phyloP scores from a whole-genome alignment of 2,797 vertebrate species.

The Gobionotothen gibberifrons region DNA sequence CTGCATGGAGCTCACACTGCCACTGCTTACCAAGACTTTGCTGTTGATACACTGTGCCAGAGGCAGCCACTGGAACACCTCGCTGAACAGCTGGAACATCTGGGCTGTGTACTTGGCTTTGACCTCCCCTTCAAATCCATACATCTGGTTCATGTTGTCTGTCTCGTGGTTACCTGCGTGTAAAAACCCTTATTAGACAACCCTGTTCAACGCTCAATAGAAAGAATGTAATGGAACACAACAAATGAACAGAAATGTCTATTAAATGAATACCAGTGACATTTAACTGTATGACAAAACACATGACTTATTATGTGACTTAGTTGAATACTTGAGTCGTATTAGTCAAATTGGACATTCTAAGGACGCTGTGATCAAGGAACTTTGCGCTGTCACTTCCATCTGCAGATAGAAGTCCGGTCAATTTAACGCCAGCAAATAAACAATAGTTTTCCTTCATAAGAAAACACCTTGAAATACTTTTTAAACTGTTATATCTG shows the following conservation, averaged over 20 bases:
- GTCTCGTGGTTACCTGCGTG: conserved; percentile 94
- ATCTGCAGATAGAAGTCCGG: no score
- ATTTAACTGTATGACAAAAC: conserved; percentile 1
- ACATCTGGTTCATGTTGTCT: conserved; percentile 99
- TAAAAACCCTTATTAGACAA: neutral
- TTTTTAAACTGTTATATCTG: no score
- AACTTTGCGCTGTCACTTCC: no score
- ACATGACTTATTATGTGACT: neutral
- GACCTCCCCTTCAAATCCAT: conserved; percentile 96
- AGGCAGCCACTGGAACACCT: conserved; percentile 98
- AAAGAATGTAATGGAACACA: neutral
- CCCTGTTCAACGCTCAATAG: neutral
- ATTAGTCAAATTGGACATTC: no score
- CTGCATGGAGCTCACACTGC: neutral
- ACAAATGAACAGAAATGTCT: neutral
- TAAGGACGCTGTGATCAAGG: no score
- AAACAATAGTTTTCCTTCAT: no score
- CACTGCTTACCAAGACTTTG: conserved; percentile 90
- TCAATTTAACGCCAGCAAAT: no score
- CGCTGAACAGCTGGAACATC: conserved; percentile 99
- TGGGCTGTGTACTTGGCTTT: conserved; percentile 97
- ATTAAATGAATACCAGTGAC: neutral
- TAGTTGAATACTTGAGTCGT: no score
- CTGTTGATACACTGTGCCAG: conserved; percentile 94
- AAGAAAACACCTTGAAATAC: no score